Evolutionary conservation across 2,113 vertebrate species (phyloP).

Genomic region (Chelonoidis abingdonii): DNA sequence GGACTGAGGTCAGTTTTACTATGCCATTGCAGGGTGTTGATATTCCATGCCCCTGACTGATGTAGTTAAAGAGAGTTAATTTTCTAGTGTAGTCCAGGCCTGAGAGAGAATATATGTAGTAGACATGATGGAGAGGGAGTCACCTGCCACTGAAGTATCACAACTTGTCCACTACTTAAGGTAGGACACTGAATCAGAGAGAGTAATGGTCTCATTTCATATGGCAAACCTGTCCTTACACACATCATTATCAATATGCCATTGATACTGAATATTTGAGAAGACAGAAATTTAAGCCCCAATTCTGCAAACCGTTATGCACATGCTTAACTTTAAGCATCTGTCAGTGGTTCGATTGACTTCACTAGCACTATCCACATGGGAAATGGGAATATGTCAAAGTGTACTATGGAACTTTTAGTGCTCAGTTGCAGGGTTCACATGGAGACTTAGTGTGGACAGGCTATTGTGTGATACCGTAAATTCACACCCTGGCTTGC

Average conservation of each 20-base stretch:
- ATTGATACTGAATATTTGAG: neutral
- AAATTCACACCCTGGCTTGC: no score
- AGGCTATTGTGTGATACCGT: no score
- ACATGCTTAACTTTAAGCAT: rapidly evolving
- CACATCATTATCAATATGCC: neutral
- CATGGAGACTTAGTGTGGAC: no score
- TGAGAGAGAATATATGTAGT: neutral
- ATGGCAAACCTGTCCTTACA: neutral
- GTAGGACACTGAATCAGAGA: rapidly evolving
- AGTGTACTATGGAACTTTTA: neutral
- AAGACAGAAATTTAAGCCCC: neutral
- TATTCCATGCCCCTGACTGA: neutral
- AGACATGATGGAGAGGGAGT: rapidly evolving
- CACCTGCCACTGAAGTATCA: neutral
- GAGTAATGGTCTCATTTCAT: rapidly evolving
- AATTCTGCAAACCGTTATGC: rapidly evolving
- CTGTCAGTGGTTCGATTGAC: rapidly evolving
- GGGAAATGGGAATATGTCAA: neutral
- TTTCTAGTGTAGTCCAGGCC: rapidly evolving
- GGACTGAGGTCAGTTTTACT: neutral
- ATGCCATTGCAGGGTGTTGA: no score
- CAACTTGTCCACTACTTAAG: rapidly evolving
- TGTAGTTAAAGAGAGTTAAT: no score
- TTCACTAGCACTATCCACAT: rapidly evolving
- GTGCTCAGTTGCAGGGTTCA: no score